phyloP scores from a whole-genome alignment of 1,140 invertebrate species.

The Paraescarpia echinospica region DNA sequence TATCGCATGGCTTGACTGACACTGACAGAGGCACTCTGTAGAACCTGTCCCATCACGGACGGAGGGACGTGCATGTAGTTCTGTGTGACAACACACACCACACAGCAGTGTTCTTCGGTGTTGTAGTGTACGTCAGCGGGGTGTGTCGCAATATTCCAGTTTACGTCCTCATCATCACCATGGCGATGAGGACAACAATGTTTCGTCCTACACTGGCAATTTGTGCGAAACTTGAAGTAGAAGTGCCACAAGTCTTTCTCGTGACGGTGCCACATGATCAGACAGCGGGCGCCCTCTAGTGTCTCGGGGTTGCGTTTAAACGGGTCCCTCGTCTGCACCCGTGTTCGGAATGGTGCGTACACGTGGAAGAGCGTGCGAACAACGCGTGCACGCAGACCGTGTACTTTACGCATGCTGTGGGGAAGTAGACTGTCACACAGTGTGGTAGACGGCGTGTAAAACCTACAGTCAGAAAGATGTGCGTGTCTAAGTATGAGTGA shows the following conservation, averaged over 20 bases:
- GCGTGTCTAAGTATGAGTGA: neutral
- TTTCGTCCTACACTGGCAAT: conserved; percentile 2
- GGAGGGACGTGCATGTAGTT: conserved; percentile 51
- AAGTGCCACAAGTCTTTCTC: conserved; percentile 62
- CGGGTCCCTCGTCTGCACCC: conserved; percentile 43
- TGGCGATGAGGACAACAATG: conserved; percentile 34
- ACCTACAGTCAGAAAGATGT: conserved; percentile 39
- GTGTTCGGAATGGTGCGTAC: conserved; percentile 61
- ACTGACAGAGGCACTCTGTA: conserved; percentile 65
- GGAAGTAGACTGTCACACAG: conserved; percentile 64
- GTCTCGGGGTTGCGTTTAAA: conserved; percentile 59
- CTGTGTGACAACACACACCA: conserved; percentile 62
- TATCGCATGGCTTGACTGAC: conserved; percentile 66
- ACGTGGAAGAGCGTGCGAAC: conserved; percentile 66
- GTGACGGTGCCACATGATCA: conserved; percentile 66
- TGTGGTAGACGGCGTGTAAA: conserved; percentile 49
- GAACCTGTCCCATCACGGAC: conserved; percentile 66
- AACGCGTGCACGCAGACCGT: conserved; percentile 65
- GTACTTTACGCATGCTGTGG: conserved; percentile 61
- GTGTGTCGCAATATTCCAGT: neutral
- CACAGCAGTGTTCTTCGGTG: conserved; percentile 65
- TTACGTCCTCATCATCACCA: conserved; percentile 35
- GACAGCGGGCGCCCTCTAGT: conserved; percentile 60
- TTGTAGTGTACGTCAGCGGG: conserved; percentile 61
- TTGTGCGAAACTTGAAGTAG: conserved; percentile 63